Conservation (phyloP, 2,113 vertebrate species). For the Proteles cristata region DNA sequence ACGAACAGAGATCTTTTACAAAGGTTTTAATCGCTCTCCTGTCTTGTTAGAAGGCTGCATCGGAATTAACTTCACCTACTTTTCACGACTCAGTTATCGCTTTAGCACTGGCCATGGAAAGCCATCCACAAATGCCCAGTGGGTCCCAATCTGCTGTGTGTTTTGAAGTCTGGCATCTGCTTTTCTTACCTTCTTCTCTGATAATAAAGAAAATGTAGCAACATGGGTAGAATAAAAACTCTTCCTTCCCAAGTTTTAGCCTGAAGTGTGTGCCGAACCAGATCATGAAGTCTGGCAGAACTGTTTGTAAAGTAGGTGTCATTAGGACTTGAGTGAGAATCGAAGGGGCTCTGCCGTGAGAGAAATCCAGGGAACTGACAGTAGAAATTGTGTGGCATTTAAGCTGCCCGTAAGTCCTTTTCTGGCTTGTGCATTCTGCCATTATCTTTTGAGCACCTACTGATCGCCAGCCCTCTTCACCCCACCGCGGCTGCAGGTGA, state of each 20-base stretch:
- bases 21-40: not conserved
- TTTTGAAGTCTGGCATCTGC: not conserved
- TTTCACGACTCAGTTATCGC: not conserved
- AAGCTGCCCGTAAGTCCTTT: not conserved
- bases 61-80: not conserved
- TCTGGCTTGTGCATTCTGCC: not conserved
- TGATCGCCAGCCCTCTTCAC: not conserved
- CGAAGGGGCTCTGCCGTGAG: too few relatives aligned
- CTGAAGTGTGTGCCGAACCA: not conserved
- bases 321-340: not conserved
- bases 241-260: not conserved
- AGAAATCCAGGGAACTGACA: not conserved
- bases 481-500: rapidly evolving
- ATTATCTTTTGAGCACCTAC: not conserved
- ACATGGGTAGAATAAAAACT: not conserved
- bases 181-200: not conserved
- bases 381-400: not conserved
- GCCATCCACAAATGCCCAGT: not conserved
- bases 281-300: not conserved
- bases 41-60: not conserved
- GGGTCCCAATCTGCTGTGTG: too few relatives aligned
- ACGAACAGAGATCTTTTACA: not conserved
- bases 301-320: not conserved
- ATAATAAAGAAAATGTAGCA: not conserved
- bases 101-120: not conserved